Evolutionary conservation across 2,888 invertebrate genomes (phyloP), one percentile per base, ranked within the genome.

Genomic region (Beris chalybata): DNA sequence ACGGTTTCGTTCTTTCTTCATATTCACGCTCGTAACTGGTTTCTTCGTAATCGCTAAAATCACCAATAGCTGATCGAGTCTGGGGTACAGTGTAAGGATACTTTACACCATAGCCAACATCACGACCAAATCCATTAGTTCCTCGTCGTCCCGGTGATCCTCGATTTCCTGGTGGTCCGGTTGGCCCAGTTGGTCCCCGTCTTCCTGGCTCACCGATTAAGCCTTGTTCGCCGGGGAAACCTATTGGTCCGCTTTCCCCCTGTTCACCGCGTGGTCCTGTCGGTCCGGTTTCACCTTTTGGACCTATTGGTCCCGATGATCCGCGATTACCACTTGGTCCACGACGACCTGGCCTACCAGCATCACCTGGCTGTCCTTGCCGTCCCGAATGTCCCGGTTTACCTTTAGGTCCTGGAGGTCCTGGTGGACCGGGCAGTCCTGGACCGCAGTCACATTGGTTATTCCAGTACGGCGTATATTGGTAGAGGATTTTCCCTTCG

Each of bases 311-410:
- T 5, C 91, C 91, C 15, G 87, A 78, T 4, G 84, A 78, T 4
- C 91, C 91, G 2, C 85, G 78, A 3, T 87, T 83, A 12, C 91
- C 90, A 29, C 83, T 71, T 54, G 83, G 81, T 2, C 83, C 64
- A 13, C 57, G 64, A 9, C 44, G 11, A 9, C 67, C 65, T 47
- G 70, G 52, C 12, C 45, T 38, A 15, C 66, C 67, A 12, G 64
- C 6, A 6, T 45, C 44, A 30, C 66, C 65, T 29, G 45, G 43
- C 4, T 63, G 52, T 12, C 87, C 91, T 63, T 85, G 81, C 64
- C 86, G 84, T 13, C 90, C 90, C 74, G 89, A 90, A 74, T 90
- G 89, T 43, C 90, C 91, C 15, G 86, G 83, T 71, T 89, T 79
- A 53, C 91, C 90, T 3, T 86, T 76, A 67, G 89, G 55, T 89